These are phyloP conservation scores for Macrotus californicus DNA, from an alignment of 2,113 vertebrate genomes.

Conservation along the genomic window DNA sequence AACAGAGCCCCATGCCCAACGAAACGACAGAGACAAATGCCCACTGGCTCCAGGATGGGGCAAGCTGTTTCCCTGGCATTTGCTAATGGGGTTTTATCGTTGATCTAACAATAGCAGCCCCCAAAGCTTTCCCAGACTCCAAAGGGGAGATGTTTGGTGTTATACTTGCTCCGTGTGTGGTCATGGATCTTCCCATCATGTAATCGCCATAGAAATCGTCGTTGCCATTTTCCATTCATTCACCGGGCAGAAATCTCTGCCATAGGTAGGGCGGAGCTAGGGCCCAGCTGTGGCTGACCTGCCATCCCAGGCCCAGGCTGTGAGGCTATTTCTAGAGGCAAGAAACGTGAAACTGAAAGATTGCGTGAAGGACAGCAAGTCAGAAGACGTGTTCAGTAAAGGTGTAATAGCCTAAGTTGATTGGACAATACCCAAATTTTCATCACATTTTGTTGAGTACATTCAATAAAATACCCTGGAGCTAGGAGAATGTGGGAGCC, in stretches of 20 bases:
- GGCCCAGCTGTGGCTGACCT: not conserved
- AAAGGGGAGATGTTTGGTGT: not conserved
- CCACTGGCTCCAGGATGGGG: conserved; percentile 28
- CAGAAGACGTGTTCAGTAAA: not conserved
- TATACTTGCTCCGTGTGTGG: not conserved
- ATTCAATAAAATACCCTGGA: not conserved
- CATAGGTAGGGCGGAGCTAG: not conserved
- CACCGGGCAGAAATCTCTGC: not conserved
- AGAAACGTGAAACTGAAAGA: not conserved
- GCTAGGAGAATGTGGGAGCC: not conserved
- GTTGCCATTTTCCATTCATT: conserved; percentile 11
- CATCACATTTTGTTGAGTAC: not conserved
- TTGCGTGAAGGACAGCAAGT: not conserved
- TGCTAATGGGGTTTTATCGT: not conserved
- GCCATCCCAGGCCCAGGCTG: not conserved
- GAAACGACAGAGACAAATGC: conserved; percentile 52
- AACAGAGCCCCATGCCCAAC: not conserved
- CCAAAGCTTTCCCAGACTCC: not conserved
- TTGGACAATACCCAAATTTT: not conserved
- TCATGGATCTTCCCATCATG: not conserved
- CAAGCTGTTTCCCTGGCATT: conserved; percentile 55
- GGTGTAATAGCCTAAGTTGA: not conserved
- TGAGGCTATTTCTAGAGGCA: not conserved
- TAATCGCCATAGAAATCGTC: not conserved
- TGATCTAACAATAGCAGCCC: conserved; percentile 26